Evolutionary conservation across 2,113 vertebrate genomes (phyloP).

Genomic region (Bufo bufo): DNA sequence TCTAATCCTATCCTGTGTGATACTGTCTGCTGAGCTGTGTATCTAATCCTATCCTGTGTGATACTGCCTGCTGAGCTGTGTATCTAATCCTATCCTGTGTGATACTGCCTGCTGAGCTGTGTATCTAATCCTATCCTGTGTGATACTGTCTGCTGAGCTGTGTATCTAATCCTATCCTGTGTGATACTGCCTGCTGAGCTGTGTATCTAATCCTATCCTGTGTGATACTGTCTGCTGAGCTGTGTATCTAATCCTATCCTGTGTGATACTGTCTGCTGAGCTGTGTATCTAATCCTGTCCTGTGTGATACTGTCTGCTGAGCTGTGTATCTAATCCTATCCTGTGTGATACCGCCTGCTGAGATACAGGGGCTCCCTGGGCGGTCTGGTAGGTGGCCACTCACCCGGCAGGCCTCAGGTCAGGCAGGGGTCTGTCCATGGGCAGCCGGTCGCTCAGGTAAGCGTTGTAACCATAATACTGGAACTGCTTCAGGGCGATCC

Average conservation of each 20-base stretch:
- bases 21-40: not conserved
- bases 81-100: not conserved
- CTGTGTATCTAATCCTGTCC: not conserved
- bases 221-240: too few species aligned
- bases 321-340: not conserved
- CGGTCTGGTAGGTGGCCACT: constrained; percentile 60
- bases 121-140: not conserved
- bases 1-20: not conserved
- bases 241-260: not conserved
- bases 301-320: not conserved
- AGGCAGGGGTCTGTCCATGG: constrained; percentile 85
- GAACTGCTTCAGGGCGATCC: constrained; percentile 91
- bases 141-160: not conserved
- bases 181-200: not conserved
- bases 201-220: not conserved
- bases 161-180: not conserved
- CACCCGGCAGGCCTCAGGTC: constrained; percentile 94
- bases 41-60: not conserved
- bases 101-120: not conserved
- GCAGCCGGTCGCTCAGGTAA: constrained; percentile 95
- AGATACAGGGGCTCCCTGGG: not conserved
- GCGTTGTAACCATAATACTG: constrained; percentile 98
- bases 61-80: not conserved
- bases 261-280: too few species aligned
- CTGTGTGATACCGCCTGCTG: too few species aligned